These are phyloP conservation scores for Melieria crassipennis DNA, from an alignment of 2,888 invertebrate genomes.

Conservation along the genomic window DNA sequence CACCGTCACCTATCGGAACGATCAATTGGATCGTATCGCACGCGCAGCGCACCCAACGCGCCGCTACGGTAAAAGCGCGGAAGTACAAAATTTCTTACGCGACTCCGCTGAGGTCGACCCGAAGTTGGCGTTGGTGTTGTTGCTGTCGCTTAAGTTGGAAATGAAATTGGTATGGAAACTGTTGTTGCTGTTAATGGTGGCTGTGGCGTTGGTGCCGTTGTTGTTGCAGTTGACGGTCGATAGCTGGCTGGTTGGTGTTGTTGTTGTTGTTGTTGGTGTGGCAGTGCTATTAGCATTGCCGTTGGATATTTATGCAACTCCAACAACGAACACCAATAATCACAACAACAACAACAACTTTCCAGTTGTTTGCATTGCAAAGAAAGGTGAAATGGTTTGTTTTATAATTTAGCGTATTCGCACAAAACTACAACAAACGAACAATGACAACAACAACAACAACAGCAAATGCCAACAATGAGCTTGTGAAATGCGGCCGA, in stretches of 20 bases:
- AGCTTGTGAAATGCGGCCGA: no score
- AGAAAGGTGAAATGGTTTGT: slow-evolving; percentile 44
- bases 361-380: slow-evolving; percentile 16
- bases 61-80: neutral
- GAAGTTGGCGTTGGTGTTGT: neutral
- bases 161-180: neutral
- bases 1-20: neutral
- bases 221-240: no score
- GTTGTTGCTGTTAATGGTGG: no score
- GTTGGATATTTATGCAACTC: neutral
- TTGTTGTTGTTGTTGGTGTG: no score
- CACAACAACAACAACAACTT: neutral
- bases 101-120: no score
- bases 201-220: no score
- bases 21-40: neutral
- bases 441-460: no score
- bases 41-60: neutral
- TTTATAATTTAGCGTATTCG: slow-evolving; percentile 40
- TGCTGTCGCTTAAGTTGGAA: neutral
- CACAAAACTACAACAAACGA: neutral
- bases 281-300: no score
- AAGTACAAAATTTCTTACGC: neutral
- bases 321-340: neutral
- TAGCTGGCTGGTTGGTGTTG: no score
- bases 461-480: no score